A percentile compares a stretch with the other conserved stretches of the same genome.
Evolutionary conservation across 2,797 vertebrate genomes (phyloP).

Genomic region (Sphenodon punctatus): DNA sequence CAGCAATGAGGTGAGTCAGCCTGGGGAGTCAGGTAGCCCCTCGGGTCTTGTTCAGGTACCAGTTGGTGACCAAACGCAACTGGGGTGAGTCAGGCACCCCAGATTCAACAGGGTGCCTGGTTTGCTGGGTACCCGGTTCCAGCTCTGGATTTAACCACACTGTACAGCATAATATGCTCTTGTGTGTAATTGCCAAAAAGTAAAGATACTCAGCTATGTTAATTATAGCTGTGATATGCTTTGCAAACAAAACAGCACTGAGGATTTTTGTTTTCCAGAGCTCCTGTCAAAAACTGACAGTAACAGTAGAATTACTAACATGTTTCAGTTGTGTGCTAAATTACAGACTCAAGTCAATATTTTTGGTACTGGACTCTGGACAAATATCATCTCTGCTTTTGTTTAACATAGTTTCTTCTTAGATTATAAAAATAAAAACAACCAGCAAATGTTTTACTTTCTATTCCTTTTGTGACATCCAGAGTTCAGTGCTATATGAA

Average conservation of each 20-base stretch:
- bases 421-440: slow-evolving; percentile 47
- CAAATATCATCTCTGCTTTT: slow-evolving; percentile 61
- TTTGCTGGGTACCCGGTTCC: no score
- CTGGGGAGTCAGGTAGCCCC: no score
- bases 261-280: slow-evolving; percentile 24
- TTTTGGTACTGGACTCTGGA: slow-evolving; percentile 32
- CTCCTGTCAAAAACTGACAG: not conserved
- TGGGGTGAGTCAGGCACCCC: no score
- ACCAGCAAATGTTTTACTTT: slow-evolving; percentile 44
- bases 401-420: slow-evolving; percentile 52
- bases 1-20: no score
- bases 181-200: no score
- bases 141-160: no score
- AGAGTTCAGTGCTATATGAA: slow-evolving; percentile 1
- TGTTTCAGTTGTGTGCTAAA: slow-evolving; percentile 47
- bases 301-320: slow-evolving; percentile 35
- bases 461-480: slow-evolving; percentile 10
- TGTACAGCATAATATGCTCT: no score
- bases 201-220: no score
- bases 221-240: not conserved
- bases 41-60: no score
- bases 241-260: not conserved
- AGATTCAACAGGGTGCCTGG: no score
- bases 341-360: slow-evolving; percentile 15
- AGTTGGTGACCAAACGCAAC: no score